Conservation (phyloP, 1,140 invertebrate species). For the Eriosoma lanigerum region DNA sequence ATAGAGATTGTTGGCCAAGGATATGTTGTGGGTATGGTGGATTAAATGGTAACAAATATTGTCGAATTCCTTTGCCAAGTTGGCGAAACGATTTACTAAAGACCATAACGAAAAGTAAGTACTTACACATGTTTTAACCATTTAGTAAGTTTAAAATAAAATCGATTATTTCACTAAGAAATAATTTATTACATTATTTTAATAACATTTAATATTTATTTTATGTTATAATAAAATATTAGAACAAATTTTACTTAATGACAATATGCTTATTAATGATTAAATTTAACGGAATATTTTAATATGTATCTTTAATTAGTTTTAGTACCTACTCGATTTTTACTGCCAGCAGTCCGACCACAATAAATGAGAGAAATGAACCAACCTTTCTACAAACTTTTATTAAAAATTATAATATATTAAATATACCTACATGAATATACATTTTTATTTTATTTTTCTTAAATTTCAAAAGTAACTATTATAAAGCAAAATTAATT, state of each 20-base stretch:
- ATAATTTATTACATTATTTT: too few species aligned
- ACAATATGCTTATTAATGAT: neutral
- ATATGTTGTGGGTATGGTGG: constrained; percentile 63
- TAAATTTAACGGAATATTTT: neutral
- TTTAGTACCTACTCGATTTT: constrained; percentile 28
- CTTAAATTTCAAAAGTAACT: constrained; percentile 15
- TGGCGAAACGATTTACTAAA: constrained; percentile 58
- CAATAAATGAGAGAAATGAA: neutral
- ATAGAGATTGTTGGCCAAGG: constrained; percentile 70
- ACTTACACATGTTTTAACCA: constrained; percentile 3
- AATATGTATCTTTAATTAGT: constrained; percentile 6
- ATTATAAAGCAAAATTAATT: too few species aligned
- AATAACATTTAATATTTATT: too few species aligned
- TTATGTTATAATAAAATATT: too few species aligned
- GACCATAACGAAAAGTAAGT: constrained; percentile 22
- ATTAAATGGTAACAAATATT: constrained; percentile 61
- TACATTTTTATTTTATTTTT: neutral
- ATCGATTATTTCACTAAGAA: too few species aligned
- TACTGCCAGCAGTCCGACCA: neutral
- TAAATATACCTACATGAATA: neutral
- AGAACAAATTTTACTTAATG: too few species aligned
- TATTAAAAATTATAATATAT: too few species aligned
- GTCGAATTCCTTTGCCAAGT: constrained; percentile 66
- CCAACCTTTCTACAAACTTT: neutral
- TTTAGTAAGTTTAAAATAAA: too few species aligned